Evolutionary conservation across 2,888 invertebrate species (phyloP).

Genomic region (Diachrysia chrysitis): DNA sequence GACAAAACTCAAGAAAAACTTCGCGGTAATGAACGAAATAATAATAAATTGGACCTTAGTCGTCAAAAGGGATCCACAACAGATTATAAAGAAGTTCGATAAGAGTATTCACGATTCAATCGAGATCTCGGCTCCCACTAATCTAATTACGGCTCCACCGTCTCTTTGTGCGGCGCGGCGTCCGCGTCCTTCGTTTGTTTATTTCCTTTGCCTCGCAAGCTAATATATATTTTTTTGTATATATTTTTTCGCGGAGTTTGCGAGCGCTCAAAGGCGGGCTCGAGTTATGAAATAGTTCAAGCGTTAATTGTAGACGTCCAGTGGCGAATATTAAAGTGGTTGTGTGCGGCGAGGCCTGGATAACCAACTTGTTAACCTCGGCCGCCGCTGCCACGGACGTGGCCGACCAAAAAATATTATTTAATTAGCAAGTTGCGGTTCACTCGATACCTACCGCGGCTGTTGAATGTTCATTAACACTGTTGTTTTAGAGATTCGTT

Average conservation of each 20-base stretch:
- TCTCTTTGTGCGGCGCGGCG: constrained; percentile 69
- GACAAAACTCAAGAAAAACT: constrained; percentile 45
- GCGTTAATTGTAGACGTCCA: constrained; percentile 88
- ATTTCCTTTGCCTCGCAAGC: constrained; percentile 74
- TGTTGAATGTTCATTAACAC: constrained; percentile 57
- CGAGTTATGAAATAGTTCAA: constrained; percentile 88
- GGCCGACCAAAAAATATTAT: constrained; percentile 77
- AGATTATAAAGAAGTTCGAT: constrained; percentile 71
- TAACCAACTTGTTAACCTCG: constrained; percentile 83
- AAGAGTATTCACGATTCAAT: constrained; percentile 68
- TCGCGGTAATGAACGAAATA: constrained; percentile 52
- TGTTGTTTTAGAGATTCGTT: constrained; percentile 43
- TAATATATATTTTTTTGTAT: constrained; percentile 77
- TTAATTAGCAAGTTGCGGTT: constrained; percentile 74
- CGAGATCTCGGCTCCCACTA: constrained; percentile 74
- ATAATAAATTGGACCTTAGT: constrained; percentile 61
- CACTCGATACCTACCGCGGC: constrained; percentile 62
- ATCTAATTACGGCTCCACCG: constrained; percentile 81
- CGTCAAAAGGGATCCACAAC: constrained; percentile 66
- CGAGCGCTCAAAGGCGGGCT: constrained; percentile 83
- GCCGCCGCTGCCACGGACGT: constrained; percentile 68
- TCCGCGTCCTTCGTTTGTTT: constrained; percentile 69
- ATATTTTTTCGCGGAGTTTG: constrained; percentile 72
- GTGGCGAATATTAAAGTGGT: constrained; percentile 87
- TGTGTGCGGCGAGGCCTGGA: constrained; percentile 70